These are phyloP conservation scores for Pachypanchax playfairii DNA, from an alignment of 2,113 vertebrate genomes.

Conservation along the genomic window DNA sequence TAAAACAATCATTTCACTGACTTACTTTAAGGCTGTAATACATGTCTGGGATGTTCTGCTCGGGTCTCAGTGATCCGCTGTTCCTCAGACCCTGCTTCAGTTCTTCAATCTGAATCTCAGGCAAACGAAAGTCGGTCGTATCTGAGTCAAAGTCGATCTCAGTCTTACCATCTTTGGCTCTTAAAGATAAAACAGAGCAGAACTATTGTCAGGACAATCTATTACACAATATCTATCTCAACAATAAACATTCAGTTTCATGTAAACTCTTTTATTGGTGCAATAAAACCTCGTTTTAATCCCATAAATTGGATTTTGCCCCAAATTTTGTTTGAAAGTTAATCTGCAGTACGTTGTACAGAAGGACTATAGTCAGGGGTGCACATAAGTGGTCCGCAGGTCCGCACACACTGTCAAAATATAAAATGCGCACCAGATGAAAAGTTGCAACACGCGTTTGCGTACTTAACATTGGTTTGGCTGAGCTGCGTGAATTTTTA, in stretches of 20 bases:
- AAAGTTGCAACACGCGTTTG: no score
- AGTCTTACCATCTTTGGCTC: constrained; percentile 82
- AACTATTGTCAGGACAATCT: constrained; percentile 14
- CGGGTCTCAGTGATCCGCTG: constrained; percentile 56
- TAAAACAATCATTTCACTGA: background rate
- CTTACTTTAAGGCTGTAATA: constrained; percentile 85
- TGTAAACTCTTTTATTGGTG: no score
- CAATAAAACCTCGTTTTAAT: no score
- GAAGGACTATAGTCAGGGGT: no score
- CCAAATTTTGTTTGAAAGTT: background rate
- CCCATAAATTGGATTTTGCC: background rate
- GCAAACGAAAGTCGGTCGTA: constrained; percentile 77
- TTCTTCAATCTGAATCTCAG: constrained; percentile 75
- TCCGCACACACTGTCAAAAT: no score
- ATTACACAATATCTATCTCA: background rate
- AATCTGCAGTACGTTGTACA: background rate
- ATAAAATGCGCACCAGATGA: no score
- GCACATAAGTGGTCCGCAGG: no score
- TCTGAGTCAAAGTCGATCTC: constrained; percentile 86
- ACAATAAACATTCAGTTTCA: no score
- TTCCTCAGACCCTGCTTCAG: constrained; percentile 61
- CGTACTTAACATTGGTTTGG: no score
- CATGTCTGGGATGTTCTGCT: constrained; percentile 77
- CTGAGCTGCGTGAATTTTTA: no score
- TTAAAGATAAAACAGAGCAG: constrained; percentile 34